Conservation (phyloP, 2,888 invertebrate species). For the Protonemura montana region DNA sequence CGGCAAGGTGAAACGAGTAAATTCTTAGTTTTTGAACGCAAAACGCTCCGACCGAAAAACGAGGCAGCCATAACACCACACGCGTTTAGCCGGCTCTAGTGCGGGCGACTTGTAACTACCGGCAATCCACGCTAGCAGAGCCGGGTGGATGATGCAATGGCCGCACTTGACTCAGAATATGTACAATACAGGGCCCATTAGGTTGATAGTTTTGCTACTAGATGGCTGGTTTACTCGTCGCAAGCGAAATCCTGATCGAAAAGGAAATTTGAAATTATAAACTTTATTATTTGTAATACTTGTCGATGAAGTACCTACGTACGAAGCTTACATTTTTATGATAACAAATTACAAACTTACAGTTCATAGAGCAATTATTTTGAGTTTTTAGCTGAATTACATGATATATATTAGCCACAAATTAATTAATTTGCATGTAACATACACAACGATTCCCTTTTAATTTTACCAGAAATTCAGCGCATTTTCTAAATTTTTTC, state of each 20-base stretch:
- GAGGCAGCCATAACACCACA: constrained; percentile 40
- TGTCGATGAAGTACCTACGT: too few species aligned
- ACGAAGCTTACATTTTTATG: too few species aligned
- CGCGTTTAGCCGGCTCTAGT: constrained; percentile 15
- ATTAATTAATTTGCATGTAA: too few species aligned
- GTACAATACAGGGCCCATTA: constrained; percentile 24
- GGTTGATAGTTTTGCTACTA: background rate
- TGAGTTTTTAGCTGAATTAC: too few species aligned
- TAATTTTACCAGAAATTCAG: too few species aligned
- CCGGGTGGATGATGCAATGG: background rate
- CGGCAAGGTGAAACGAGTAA: constrained; percentile 34
- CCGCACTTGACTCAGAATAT: background rate
- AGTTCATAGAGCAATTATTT: too few species aligned
- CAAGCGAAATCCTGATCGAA: background rate
- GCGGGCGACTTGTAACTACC: constrained; percentile 18
- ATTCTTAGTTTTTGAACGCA: constrained; percentile 41
- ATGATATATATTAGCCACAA: too few species aligned
- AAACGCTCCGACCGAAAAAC: constrained; percentile 29
- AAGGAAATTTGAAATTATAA: too few species aligned
- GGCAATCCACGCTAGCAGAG: constrained; percentile 15
- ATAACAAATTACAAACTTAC: too few species aligned
- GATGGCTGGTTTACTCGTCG: background rate
- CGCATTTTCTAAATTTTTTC: too few species aligned
- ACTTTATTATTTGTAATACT: too few species aligned
- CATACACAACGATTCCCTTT: too few species aligned